Evolutionary conservation across 2,113 vertebrate genomes (phyloP), one percentile per base, ranked within the genome.

Genomic region (Oenanthe melanoleuca): DNA sequence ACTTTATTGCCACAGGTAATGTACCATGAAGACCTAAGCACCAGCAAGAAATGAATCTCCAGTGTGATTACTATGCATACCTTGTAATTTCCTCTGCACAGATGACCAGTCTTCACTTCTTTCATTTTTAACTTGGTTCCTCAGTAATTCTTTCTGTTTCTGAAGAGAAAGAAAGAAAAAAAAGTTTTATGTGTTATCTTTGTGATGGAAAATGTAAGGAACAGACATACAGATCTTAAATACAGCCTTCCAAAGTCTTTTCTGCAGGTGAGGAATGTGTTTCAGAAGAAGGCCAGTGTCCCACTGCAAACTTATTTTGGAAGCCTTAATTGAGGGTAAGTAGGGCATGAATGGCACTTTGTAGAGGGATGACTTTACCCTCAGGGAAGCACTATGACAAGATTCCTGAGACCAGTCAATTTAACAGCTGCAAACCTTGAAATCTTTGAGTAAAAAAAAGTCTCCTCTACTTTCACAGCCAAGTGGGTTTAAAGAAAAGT

Each of bases 1-100:
- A 94, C 45, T 86, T 95, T 55, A 90, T 77, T 95, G 63, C 52
- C 81, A 89, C 29, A 85, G 87, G 40, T 77, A 92, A 91, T 78
- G 89, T 71, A 69, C 77, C 79, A 63, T 79, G 74, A 85, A 92
- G 72, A 64, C 42, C 52, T 86, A 80, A 78, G 79, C 74, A 92
- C n/a, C 64, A 80, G 63, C 59, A 88, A 88, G 57, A 93, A 89
- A 95, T 75, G 14, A 56, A 88, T 86, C 75, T 90, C 31, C 40
- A 77, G 14, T 40, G 53, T 75, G 67, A 88, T 15, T 86, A 66
- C 65, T 72, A 65, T 33, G 52, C 69, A 47, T 94, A 96, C 93
- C 88, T 95, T 81, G 49, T 29, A 26, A 65, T 90, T 91, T 92
- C 69, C 79, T 67, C 71, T 82, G 63, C 60, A 87, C 0, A 81